Conservation (phyloP, 2,113 vertebrate species). For the Passer domesticus region DNA sequence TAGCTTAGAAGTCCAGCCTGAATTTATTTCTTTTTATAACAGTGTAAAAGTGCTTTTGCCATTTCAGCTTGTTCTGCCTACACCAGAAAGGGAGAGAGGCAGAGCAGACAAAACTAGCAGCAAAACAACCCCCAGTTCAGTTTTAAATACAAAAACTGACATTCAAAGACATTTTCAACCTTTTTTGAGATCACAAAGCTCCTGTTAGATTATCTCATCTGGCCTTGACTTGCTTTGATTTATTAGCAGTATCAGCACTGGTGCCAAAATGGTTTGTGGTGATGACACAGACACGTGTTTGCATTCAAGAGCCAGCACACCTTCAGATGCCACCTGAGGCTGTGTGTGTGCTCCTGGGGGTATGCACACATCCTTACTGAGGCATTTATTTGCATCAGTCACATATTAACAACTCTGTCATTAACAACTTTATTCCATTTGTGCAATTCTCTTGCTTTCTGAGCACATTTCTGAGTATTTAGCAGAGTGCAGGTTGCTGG, state of each 20-base stretch:
- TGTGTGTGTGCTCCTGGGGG: background rate
- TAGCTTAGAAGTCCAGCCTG: background rate
- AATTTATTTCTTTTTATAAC: background rate
- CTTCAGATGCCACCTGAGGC: background rate
- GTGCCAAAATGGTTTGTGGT: background rate
- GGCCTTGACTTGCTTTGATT: background rate
- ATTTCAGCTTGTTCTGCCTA: background rate
- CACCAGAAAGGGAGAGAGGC: background rate
- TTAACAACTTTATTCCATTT: background rate
- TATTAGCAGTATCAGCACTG: background rate
- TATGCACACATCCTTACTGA: background rate
- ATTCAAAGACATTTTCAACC: background rate
- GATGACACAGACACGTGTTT: background rate
- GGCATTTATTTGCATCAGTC: background rate
- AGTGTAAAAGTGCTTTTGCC: background rate
- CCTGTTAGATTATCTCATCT: background rate
- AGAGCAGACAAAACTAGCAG: background rate
- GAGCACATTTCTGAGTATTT: background rate
- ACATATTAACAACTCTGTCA: background rate
- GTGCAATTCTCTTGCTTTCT: background rate
- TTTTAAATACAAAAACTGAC: background rate
- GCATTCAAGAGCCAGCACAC: background rate
- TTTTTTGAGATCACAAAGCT: background rate
- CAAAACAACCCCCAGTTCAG: background rate
- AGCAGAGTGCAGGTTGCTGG: background rate